A percentile compares a stretch with the other conserved stretches of the same genome.
Evolutionary conservation across 1,140 invertebrate genomes (phyloP).

Genomic region (Drosophila ambigua): DNA sequence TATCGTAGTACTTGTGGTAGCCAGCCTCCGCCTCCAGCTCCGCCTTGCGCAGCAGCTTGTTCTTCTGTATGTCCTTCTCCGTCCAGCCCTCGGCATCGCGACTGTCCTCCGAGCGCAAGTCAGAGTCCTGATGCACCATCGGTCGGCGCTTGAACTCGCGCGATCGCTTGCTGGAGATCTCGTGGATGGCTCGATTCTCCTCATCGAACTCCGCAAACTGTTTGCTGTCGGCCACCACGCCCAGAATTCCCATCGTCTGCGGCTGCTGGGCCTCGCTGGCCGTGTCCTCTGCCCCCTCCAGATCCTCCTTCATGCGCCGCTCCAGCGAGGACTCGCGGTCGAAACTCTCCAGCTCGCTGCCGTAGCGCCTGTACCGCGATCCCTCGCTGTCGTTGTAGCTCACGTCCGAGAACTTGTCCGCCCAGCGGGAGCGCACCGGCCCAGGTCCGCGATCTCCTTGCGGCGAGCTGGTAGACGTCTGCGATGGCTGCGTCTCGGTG

Average conservation of each 20-base stretch:
- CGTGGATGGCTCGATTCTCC: conserved; percentile 83
- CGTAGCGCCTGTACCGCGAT: conserved; percentile 72
- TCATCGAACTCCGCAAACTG: conserved; percentile 83
- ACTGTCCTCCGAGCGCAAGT: conserved; percentile 82
- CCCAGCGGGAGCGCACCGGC: conserved; percentile 84
- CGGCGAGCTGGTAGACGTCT: conserved; percentile 85
- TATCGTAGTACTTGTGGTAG: conserved; percentile 75
- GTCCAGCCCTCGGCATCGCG: conserved; percentile 73
- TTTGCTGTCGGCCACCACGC: conserved; percentile 71
- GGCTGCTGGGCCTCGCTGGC: conserved; percentile 70
- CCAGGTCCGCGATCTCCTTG: conserved; percentile 84
- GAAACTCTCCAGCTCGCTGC: conserved; percentile 83
- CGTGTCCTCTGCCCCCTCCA: conserved; percentile 66
- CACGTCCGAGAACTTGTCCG: conserved; percentile 84
- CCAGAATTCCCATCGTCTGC: conserved; percentile 66
- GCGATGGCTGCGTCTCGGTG: conserved; percentile 81
- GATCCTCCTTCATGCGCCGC: conserved; percentile 77
- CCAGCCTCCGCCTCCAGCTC: conserved; percentile 75
- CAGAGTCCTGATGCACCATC: conserved; percentile 81
- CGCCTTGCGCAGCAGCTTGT: conserved; percentile 74
- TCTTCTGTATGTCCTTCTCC: conserved; percentile 78
- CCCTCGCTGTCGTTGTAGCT: conserved; percentile 84
- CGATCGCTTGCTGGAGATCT: conserved; percentile 75
- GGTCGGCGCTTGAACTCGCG: conserved; percentile 80
- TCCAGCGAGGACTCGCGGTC: conserved; percentile 84